Evolutionary conservation across 2,113 vertebrate genomes (phyloP).

Genomic region (Eulemur macaco): DNA sequence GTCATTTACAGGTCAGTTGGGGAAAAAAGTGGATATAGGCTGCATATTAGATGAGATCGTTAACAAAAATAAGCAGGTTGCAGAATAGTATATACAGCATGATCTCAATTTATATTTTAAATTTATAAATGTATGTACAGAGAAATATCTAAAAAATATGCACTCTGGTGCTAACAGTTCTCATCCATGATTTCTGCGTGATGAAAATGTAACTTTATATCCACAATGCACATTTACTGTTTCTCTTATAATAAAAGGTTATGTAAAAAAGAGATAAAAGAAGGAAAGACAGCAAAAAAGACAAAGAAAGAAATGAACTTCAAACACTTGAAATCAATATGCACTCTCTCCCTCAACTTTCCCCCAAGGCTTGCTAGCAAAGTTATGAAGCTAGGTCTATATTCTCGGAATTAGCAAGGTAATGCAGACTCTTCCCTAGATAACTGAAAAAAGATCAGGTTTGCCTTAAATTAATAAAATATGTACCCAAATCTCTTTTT

Average conservation of each 20-base stretch:
- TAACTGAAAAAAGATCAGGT: background rate
- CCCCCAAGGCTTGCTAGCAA: background rate
- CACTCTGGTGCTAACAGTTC: background rate
- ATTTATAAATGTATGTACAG: background rate
- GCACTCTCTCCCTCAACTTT: background rate
- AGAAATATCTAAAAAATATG: slow-evolving; percentile 4
- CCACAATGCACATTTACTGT: background rate
- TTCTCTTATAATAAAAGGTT: slow-evolving; percentile 14
- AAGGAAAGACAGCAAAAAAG: background rate
- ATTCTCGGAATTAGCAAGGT: background rate
- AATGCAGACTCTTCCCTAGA: background rate
- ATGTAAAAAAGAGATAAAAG: background rate
- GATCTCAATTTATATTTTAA: background rate
- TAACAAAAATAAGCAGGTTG: background rate
- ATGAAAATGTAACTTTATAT: background rate
- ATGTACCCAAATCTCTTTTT: background rate
- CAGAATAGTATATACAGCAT: background rate
- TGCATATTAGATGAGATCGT: background rate
- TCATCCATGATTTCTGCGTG: background rate
- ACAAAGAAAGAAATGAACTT: background rate
- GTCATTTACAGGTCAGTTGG: background rate
- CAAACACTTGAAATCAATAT: background rate
- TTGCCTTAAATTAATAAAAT: background rate
- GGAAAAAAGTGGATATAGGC: background rate
- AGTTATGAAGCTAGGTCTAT: background rate